These are phyloP conservation scores for Eupeodes corollae DNA, from an alignment of 1,140 invertebrate genomes.

Conservation along the genomic window DNA sequence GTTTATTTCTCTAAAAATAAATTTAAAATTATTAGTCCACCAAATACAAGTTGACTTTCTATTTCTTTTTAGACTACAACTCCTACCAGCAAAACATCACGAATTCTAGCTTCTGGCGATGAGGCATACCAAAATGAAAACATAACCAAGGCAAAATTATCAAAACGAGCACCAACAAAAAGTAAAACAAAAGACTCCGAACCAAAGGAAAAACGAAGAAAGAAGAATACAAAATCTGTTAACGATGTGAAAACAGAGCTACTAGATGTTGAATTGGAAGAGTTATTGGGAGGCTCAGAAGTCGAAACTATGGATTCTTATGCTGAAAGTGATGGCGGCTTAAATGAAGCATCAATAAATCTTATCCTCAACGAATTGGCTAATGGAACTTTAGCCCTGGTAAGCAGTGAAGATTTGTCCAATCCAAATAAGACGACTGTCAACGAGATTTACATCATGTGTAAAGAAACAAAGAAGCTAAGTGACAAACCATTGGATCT, in stretches of 20 bases:
- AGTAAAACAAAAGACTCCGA: neutral
- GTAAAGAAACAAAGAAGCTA: slow-evolving; percentile 27
- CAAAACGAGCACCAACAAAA: slow-evolving; percentile 16
- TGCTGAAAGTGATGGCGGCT: neutral
- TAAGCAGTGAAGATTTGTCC: slow-evolving; percentile 24
- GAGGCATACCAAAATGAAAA: slow-evolving; percentile 27
- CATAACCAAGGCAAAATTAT: slow-evolving; percentile 16
- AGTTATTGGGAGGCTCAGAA: neutral
- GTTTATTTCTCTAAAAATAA: too few species aligned
- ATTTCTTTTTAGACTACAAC: too few species aligned
- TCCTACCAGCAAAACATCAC: slow-evolving; percentile 1
- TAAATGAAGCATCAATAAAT: slow-evolving; percentile 24
- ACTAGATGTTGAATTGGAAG: neutral
- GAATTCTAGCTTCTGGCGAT: slow-evolving; percentile 10
- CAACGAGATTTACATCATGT: slow-evolving; percentile 39
- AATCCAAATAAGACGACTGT: slow-evolving; percentile 21
- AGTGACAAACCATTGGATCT: slow-evolving; percentile 33
- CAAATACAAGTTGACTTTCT: too few species aligned
- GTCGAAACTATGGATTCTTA: slow-evolving; percentile 8
- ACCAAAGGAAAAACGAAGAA: slow-evolving; percentile 6
- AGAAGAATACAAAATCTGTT: neutral
- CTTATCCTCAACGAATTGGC: slow-evolving; percentile 25
- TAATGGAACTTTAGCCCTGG: slow-evolving; percentile 36
- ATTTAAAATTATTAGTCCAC: too few species aligned
- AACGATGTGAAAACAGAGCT: slow-evolving; percentile 1